A percentile compares a stretch with the other conserved stretches of the same genome.
phyloP scores from a whole-genome alignment of 2,888 invertebrate genomes.

The Tryphoninae sp. region DNA sequence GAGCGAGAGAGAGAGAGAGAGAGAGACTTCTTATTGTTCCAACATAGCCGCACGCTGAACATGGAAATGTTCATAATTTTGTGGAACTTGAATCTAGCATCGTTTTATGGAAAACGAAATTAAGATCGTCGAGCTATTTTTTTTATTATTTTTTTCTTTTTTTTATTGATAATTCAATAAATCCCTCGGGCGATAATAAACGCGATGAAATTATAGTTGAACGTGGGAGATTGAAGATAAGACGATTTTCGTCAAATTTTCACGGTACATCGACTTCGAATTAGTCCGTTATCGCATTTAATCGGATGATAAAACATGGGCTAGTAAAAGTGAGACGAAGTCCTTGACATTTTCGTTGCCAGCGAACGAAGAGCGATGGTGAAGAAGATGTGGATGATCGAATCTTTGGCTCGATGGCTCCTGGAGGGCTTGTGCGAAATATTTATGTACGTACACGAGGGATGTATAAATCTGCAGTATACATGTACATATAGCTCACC shows the following conservation, averaged over 20 bases:
- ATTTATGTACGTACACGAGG: not conserved
- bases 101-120: too few relatives aligned
- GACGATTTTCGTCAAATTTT: conserved; percentile 2
- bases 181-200: not conserved
- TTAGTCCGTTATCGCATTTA: not conserved
- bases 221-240: not conserved
- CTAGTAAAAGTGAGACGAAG: not conserved
- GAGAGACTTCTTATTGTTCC: not conserved
- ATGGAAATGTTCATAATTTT: too few relatives aligned
- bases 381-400: not conserved
- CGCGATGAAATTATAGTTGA: conserved; percentile 6
- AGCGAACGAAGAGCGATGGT: not conserved
- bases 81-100: too few relatives aligned
- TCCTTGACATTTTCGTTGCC: conserved; percentile 18
- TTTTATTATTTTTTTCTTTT: too few relatives aligned
- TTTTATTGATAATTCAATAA: too few relatives aligned
- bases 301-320: not conserved
- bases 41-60: too few relatives aligned
- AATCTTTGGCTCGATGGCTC: conserved; percentile 9
- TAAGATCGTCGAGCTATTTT: too few relatives aligned
- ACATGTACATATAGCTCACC: conserved; percentile 2
- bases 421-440: not conserved
- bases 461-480: conserved; percentile 1
- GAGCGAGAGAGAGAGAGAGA: conserved; percentile 62
- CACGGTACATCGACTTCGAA: not conserved